These are phyloP conservation scores for Spinibarbus caldwelli DNA, from an alignment of 2,797 vertebrate species.

Conservation along the genomic window DNA sequence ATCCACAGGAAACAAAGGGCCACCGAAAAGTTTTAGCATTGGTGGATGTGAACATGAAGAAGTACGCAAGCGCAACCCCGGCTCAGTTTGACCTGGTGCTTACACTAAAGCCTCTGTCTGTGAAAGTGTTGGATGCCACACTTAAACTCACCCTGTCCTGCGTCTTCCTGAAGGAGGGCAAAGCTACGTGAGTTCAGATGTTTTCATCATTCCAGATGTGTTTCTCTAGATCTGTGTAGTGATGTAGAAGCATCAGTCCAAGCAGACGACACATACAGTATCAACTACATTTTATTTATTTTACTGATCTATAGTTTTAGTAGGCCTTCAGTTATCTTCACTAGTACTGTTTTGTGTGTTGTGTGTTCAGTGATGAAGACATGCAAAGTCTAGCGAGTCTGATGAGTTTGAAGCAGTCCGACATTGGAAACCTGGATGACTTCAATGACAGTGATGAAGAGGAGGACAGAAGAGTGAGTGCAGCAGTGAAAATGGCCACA, in stretches of 20 bases:
- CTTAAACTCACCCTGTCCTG: constrained; percentile 86
- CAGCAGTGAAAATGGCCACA: constrained; percentile 58
- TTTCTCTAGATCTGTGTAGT: neutral
- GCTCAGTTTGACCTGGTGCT: constrained; percentile 79
- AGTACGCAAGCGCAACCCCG: constrained; percentile 79
- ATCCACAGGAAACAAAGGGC: constrained; percentile 86
- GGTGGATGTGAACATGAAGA: constrained; percentile 84
- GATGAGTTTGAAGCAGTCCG: constrained; percentile 88
- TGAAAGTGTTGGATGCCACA: constrained; percentile 87
- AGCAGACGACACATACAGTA: neutral
- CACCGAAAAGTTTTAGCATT: constrained; percentile 87
- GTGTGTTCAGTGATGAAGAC: constrained; percentile 84
- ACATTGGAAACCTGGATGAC: constrained; percentile 90
- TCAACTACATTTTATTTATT: neutral
- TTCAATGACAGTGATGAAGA: constrained; percentile 88
- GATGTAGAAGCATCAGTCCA: neutral
- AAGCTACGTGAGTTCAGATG: constrained; percentile 86
- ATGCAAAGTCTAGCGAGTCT: constrained; percentile 95
- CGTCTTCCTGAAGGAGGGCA: constrained; percentile 88
- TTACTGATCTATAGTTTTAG: neutral
- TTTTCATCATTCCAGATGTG: neutral
- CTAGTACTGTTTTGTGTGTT: neutral
- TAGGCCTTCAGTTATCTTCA: neutral
- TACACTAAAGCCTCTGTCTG: constrained; percentile 85
- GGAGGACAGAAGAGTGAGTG: constrained; percentile 69